These are phyloP conservation scores for Atta colombica DNA, from an alignment of 1,140 invertebrate genomes.

Conservation along the genomic window DNA sequence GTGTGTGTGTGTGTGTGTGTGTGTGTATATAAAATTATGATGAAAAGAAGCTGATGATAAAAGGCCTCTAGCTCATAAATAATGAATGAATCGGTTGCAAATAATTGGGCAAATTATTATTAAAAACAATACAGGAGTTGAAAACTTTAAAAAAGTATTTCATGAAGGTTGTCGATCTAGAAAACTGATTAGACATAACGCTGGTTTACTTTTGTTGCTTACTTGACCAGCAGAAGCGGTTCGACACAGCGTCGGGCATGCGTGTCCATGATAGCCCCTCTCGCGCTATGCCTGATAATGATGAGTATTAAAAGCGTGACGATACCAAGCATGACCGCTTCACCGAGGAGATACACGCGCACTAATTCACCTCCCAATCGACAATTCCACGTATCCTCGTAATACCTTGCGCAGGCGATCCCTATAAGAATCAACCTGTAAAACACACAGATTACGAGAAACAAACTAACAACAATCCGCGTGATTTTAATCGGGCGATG, in stretches of 20 bases:
- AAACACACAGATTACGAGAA: slow-evolving; percentile 66
- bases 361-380: slow-evolving; percentile 89
- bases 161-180: neutral
- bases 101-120: neutral
- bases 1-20: no score
- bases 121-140: neutral
- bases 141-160: neutral
- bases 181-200: slow-evolving; percentile 32
- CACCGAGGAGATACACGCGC: slow-evolving; percentile 89
- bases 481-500: neutral
- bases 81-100: neutral
- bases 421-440: slow-evolving; percentile 90
- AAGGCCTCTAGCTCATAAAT: neutral
- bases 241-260: slow-evolving; percentile 89
- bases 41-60: neutral
- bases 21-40: no score
- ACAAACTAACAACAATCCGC: slow-evolving; percentile 9
- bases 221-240: slow-evolving; percentile 90
- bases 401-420: slow-evolving; percentile 89
- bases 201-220: slow-evolving; percentile 79
- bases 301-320: slow-evolving; percentile 89
- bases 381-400: slow-evolving; percentile 89
- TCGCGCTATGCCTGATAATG: slow-evolving; percentile 90
- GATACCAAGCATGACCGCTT: slow-evolving; percentile 88
- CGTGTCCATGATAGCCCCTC: slow-evolving; percentile 91